A percentile compares a stretch with the other conserved stretches of the same genome.
Evolutionary conservation across 2,888 invertebrate species (phyloP).

Genomic region (Torymus aiolomorphi): DNA sequence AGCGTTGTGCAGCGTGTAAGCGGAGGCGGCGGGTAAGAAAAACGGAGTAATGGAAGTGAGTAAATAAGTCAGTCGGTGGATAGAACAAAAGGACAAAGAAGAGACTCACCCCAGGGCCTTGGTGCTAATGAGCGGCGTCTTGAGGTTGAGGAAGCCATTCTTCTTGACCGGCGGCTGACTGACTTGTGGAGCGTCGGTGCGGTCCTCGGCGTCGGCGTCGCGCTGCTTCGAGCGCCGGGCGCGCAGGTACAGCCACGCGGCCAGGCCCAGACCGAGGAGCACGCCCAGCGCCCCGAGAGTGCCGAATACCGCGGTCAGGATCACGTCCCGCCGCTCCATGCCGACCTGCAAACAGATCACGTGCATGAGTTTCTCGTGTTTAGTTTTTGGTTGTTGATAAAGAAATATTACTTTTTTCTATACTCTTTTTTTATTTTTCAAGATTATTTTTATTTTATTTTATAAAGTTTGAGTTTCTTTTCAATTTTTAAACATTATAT

Average conservation of each 20-base stretch:
- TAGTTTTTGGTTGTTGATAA: no score
- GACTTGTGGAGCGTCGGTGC: slow-evolving; percentile 78
- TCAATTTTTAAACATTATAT: no score
- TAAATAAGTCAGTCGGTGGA: no score
- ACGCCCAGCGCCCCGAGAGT: slow-evolving; percentile 80
- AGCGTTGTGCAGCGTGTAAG: no score
- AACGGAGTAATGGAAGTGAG: no score
- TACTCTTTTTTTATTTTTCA: background rate
- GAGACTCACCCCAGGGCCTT: slow-evolving; percentile 85
- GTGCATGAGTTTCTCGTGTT: no score
- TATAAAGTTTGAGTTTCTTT: background rate
- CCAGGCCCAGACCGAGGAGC: slow-evolving; percentile 76
- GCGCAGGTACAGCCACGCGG: slow-evolving; percentile 79
- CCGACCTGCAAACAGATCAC: slow-evolving; percentile 76
- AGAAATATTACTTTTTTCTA: background rate
- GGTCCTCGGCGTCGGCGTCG: slow-evolving; percentile 78
- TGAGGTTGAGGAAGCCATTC: slow-evolving; percentile 83
- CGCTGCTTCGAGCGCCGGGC: slow-evolving; percentile 78
- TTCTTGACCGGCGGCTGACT: slow-evolving; percentile 76
- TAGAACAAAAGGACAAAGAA: no score
- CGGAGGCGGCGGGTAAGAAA: no score
- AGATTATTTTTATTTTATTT: background rate
- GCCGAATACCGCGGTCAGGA: slow-evolving; percentile 81
- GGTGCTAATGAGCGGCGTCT: slow-evolving; percentile 85
- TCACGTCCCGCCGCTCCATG: slow-evolving; percentile 84